phyloP scores from a whole-genome alignment of 2,888 invertebrate genomes.

The Xanthorhoe designata region DNA sequence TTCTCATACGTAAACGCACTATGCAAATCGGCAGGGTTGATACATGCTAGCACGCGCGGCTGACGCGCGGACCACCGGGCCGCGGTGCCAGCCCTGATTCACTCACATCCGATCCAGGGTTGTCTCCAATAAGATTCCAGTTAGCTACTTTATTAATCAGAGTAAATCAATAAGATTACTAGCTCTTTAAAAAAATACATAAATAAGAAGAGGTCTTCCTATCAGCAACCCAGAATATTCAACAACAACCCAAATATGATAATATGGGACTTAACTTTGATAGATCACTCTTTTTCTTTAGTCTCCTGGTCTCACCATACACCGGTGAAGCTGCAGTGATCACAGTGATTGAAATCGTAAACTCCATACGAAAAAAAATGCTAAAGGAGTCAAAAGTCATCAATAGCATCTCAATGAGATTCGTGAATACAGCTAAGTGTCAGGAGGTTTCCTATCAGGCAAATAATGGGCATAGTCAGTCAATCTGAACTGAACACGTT shows the following conservation, averaged over 20 bases:
- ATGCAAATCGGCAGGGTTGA: slow-evolving; percentile 79
- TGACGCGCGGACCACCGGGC: slow-evolving; percentile 82
- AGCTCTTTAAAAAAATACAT: too few relatives aligned
- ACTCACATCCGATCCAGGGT: slow-evolving; percentile 68
- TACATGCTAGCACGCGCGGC: slow-evolving; percentile 76
- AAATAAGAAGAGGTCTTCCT: too few relatives aligned
- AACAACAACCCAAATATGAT: too few relatives aligned
- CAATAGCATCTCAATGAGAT: too few relatives aligned
- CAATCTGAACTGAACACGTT: slow-evolving; percentile 1
- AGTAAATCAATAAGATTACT: background rate
- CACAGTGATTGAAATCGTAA: too few relatives aligned
- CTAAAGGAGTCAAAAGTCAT: too few relatives aligned
- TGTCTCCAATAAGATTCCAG: slow-evolving; percentile 45
- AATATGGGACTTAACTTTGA: too few relatives aligned
- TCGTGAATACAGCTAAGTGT: background rate
- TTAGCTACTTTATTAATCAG: background rate
- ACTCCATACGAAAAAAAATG: too few relatives aligned
- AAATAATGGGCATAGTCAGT: background rate
- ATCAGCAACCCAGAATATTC: too few relatives aligned
- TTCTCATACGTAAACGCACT: slow-evolving; percentile 47
- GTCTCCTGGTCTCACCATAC: background rate
- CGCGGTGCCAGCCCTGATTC: slow-evolving; percentile 81
- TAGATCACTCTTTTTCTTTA: background rate
- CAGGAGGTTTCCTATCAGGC: background rate
- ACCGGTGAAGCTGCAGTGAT: too few relatives aligned